phyloP scores from a whole-genome alignment of 2,888 invertebrate genomes.

The Acronicta alni region DNA sequence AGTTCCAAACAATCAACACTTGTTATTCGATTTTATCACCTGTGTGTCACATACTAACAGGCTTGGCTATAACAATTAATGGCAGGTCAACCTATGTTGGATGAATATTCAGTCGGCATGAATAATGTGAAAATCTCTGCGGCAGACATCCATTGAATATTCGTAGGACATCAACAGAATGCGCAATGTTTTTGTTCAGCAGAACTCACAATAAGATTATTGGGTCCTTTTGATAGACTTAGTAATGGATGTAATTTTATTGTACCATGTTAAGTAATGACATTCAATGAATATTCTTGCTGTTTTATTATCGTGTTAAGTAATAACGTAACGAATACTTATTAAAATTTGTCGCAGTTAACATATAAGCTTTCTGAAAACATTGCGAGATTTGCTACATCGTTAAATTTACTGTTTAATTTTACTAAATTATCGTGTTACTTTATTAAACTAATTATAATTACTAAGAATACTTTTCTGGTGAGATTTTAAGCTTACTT shows the following conservation, averaged over 20 bases:
- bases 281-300: conserved; percentile 34
- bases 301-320: conserved; percentile 23
- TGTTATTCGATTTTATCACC: conserved; percentile 61
- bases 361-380: too few species aligned
- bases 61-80: conserved; percentile 83
- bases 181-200: conserved; percentile 70
- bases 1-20: not conserved
- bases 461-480: too few species aligned
- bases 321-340: not conserved
- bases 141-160: conserved; percentile 76
- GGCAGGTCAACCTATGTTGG: conserved; percentile 78
- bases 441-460: too few species aligned
- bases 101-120: conserved; percentile 85
- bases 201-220: conserved; percentile 66
- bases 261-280: conserved; percentile 13
- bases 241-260: conserved; percentile 30
- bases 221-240: conserved; percentile 39
- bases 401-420: too few species aligned
- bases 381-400: too few species aligned
- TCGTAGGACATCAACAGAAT: conserved; percentile 71
- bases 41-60: conserved; percentile 62
- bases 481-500: too few species aligned
- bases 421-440: too few species aligned
- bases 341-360: not conserved
- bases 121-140: conserved; percentile 82